A percentile compares a stretch with the other conserved stretches of the same genome.
These are phyloP conservation scores for Nothoprocta perdicaria DNA, from an alignment of 2,113 vertebrate genomes.

Conservation along the genomic window DNA sequence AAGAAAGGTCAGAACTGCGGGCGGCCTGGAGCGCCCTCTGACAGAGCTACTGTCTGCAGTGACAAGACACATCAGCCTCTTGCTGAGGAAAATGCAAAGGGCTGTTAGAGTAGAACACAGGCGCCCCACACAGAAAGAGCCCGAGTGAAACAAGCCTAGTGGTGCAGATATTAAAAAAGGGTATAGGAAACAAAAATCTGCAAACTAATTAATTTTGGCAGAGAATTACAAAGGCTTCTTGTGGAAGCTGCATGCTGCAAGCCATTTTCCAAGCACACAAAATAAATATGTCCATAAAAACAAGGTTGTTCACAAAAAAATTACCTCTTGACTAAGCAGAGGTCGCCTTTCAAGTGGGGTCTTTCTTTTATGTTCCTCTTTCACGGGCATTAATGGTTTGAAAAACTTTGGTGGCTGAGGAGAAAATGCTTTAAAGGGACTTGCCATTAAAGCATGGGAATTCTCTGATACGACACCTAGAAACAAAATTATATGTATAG, in stretches of 20 bases:
- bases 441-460: slow-evolving; percentile 85
- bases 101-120: neutral
- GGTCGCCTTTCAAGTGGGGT: slow-evolving; percentile 88
- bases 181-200: neutral
- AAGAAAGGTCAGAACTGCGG: neutral
- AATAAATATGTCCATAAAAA: neutral
- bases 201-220: neutral
- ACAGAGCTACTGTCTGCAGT: neutral
- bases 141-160: neutral
- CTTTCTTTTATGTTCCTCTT: slow-evolving; percentile 90
- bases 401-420: slow-evolving; percentile 96
- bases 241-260: neutral
- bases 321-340: slow-evolving; percentile 93
- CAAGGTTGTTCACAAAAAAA: neutral
- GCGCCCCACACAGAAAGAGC: too few relatives aligned
- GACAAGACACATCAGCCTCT: neutral
- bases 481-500: slow-evolving; percentile 5
- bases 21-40: neutral
- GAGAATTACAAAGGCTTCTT: neutral
- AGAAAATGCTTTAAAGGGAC: slow-evolving; percentile 93
- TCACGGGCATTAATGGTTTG: slow-evolving; percentile 94
- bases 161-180: neutral
- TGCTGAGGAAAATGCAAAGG: neutral
- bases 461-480: slow-evolving; percentile 81
- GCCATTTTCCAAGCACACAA: neutral